Evolutionary conservation across 2,888 invertebrate species (phyloP).

Genomic region (Oscheius sp.): DNA sequence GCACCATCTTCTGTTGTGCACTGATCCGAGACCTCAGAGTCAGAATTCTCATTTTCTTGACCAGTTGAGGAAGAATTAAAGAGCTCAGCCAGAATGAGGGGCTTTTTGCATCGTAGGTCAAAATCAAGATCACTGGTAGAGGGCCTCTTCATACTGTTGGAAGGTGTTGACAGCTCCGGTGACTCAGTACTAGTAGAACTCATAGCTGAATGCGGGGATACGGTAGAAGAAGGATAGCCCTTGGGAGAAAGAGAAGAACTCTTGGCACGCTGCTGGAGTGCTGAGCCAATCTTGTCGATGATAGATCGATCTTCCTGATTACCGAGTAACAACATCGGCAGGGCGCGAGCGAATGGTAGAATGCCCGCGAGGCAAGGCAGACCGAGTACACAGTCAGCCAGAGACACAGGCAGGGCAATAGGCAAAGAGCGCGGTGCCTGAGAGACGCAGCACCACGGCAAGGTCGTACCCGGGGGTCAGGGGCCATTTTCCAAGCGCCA

Average conservation of each 20-base stretch:
- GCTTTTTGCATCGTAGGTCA: constrained; percentile 25
- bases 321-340: constrained; percentile 37
- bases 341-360: constrained; percentile 32
- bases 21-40: constrained; percentile 30
- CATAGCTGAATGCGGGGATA: constrained; percentile 17
- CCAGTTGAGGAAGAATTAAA: constrained; percentile 2
- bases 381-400: too few species aligned
- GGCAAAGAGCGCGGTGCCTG: constrained; percentile 23
- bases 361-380: constrained; percentile 33
- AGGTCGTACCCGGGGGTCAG: constrained; percentile 33
- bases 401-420: constrained; percentile 26
- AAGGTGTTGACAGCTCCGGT: not conserved
- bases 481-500: constrained; percentile 15
- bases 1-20: constrained; percentile 32
- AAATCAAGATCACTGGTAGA: constrained; percentile 15
- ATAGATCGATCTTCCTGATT: constrained; percentile 38
- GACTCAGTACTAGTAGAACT: constrained; percentile 33
- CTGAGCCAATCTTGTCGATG: constrained; percentile 38
- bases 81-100: constrained; percentile 19
- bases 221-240: constrained; percentile 26
- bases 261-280: constrained; percentile 34
- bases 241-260: constrained; percentile 27
- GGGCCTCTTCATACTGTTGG: constrained; percentile 14
- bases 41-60: constrained; percentile 28
- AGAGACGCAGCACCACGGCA: constrained; percentile 33